Base-by-base conservation (phyloP, 2,888 invertebrate species). In the Drosophila ezoana region DNA sequence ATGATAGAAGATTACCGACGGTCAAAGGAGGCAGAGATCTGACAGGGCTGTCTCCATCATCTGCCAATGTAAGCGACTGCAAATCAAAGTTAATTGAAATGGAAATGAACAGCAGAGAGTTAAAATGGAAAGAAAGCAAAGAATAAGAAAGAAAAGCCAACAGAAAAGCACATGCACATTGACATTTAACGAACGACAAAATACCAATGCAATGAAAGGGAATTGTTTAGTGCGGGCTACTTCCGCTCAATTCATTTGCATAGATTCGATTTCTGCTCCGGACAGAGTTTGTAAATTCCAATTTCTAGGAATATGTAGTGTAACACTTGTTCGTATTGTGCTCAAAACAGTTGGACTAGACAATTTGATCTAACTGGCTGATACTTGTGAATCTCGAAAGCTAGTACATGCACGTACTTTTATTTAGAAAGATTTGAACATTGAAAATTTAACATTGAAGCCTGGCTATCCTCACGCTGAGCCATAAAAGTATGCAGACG, bases 21-120 rank as follows among this genome's bases (percentile, higher is more conserved):
- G 10, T 18, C 20, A 23, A 3, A 13, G 13, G n/a, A 43, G 16
- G 18, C 10, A 38, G 13, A 40, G 20, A 44, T 16, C 13, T 40
- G 54, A 10, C 40, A 4, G 53, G 33, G 23, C 18, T 48, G 37
- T 1, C 14, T 14, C 32, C 16, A 47, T 59, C 48, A 35, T 32
- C 37, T 60, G 52, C 40, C 44, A 63, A 52, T 76, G 66, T 67
- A 54, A 65, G 40, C 38, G 49, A 35, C 61, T 60, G 61, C 43
- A 77, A 75, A 70, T 62, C 65, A 60, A 64, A 65, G 54, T 69
- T 79, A 75, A 76, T 86, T 79, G 76, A 76, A 75, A 81, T 66
- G 41, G 60, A 23, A 79, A 57, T 47, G 45, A 35, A 32, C 1
- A 14, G 38, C 5, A 1, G 16, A 6, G 8, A 20, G 10, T 44